phyloP scores from a whole-genome alignment of 2,797 vertebrate species.

The Acomys russatus region DNA sequence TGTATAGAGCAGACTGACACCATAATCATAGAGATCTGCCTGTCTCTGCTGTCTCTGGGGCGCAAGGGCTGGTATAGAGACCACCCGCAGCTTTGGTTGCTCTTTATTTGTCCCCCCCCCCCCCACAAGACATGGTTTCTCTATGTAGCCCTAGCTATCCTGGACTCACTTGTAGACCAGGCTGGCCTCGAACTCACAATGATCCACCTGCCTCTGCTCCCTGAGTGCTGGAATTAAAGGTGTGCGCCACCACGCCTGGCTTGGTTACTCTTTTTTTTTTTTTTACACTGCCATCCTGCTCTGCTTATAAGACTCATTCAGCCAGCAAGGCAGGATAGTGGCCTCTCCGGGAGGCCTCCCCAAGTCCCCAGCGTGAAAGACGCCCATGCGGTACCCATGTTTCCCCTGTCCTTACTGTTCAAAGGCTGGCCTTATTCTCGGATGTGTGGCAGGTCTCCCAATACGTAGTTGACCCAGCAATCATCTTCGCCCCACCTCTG shows the following conservation, averaged over 20 bases:
- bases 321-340: no score
- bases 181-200: no score
- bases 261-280: no score
- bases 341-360: background rate
- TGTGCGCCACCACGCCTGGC: no score
- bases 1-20: background rate
- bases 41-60: no score
- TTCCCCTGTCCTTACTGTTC: background rate
- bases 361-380: background rate
- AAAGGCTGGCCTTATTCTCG: background rate
- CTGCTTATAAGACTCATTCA: background rate
- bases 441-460: background rate
- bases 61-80: background rate
- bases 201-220: no score
- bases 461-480: background rate
- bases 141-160: no score
- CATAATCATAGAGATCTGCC: background rate
- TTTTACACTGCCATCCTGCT: background rate
- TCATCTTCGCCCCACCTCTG: background rate
- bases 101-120: background rate
- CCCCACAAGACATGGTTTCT: background rate
- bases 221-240: no score
- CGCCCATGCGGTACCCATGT: rapidly evolving
- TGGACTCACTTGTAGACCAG: no score
- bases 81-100: no score